Conservation (phyloP, 2,797 vertebrate species). For the Melanogrammus aeglefinus region DNA sequence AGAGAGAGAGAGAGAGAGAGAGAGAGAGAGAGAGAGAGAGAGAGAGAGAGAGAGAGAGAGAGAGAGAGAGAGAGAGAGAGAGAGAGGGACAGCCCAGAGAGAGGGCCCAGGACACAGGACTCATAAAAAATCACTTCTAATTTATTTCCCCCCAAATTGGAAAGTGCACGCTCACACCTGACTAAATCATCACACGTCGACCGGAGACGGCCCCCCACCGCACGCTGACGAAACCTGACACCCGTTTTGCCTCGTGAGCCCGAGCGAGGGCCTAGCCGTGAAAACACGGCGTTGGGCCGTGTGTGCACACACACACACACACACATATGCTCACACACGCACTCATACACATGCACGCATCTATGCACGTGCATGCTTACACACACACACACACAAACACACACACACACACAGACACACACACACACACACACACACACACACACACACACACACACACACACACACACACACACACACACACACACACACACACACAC, state of each 20-base stretch:
- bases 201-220: slow-evolving; percentile 93
- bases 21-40: neutral
- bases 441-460: too few species aligned
- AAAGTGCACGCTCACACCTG: slow-evolving; percentile 99
- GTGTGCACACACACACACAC: slow-evolving; percentile 41
- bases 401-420: neutral
- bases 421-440: slow-evolving; percentile 27
- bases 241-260: slow-evolving; percentile 90
- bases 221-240: slow-evolving; percentile 92
- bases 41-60: neutral
- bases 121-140: slow-evolving; percentile 98
- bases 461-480: too few species aligned
- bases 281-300: slow-evolving; percentile 68
- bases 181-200: slow-evolving; percentile 99
- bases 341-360: neutral
- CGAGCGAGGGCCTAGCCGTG: slow-evolving; percentile 79
- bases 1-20: too few species aligned
- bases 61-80: neutral
- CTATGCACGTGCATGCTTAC: neutral
- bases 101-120: slow-evolving; percentile 81
- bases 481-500: too few species aligned
- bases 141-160: slow-evolving; percentile 99
- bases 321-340: neutral
- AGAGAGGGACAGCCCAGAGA: slow-evolving; percentile 61
- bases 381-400: neutral